Evolutionary conservation across 2,888 invertebrate species (phyloP).

Genomic region (Carpatolechia fugitivella): DNA sequence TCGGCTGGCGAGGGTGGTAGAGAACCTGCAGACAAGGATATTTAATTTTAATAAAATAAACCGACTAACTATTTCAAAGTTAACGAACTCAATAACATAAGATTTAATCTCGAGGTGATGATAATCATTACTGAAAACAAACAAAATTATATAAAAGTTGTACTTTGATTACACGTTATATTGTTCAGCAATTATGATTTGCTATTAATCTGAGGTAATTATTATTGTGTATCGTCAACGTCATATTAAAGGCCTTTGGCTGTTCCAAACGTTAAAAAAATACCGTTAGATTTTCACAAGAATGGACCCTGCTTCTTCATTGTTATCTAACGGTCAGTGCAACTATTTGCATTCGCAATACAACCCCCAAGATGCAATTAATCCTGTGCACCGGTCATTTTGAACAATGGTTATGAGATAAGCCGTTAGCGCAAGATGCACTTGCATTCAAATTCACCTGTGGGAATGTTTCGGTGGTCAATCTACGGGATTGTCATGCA

Average conservation of each 20-base stretch:
- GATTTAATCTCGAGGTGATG: too few species aligned
- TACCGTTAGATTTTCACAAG: slow-evolving; percentile 20
- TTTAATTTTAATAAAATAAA: neutral
- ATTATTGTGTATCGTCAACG: too few species aligned
- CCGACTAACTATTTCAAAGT: neutral
- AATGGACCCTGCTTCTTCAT: slow-evolving; percentile 10
- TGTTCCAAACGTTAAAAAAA: neutral
- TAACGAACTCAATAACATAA: too few species aligned
- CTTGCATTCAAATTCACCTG: slow-evolving; percentile 51
- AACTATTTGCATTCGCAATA: slow-evolving; percentile 19
- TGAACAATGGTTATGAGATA: slow-evolving; percentile 37
- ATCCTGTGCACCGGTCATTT: slow-evolving; percentile 46
- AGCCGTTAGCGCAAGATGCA: slow-evolving; percentile 58
- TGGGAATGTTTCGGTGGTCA: slow-evolving; percentile 50
- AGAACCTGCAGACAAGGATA: slow-evolving; percentile 83
- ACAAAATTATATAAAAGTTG: too few species aligned
- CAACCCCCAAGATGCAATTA: slow-evolving; percentile 33
- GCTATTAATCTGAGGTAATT: too few species aligned
- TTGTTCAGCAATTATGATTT: too few species aligned
- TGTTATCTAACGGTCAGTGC: slow-evolving; percentile 18
- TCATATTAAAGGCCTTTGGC: neutral
- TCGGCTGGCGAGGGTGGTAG: slow-evolving; percentile 98
- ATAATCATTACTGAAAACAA: too few species aligned
- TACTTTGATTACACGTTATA: too few species aligned
- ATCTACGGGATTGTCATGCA: slow-evolving; percentile 50